phyloP scores from a whole-genome alignment of 2,797 vertebrate genomes.

The Pelodytes ibericus region DNA sequence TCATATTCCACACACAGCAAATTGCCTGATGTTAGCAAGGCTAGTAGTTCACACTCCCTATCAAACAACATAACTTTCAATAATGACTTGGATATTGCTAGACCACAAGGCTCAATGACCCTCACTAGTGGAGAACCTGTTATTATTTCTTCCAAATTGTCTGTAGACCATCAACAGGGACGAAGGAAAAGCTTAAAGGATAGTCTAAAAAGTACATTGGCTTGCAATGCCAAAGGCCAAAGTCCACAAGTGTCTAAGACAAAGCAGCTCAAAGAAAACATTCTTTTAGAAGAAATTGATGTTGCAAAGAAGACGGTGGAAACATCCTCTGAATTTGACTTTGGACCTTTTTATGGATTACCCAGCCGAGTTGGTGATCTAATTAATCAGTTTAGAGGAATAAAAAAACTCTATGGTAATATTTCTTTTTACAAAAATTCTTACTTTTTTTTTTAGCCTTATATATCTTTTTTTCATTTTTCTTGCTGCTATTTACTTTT shows the following conservation, averaged over 20 bases:
- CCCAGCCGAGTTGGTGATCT: slow-evolving; percentile 92
- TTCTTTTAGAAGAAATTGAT: slow-evolving; percentile 83
- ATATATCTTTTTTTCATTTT: too few relatives aligned
- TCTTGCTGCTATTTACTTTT: not conserved
- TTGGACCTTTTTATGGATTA: slow-evolving; percentile 94
- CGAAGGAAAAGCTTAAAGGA: slow-evolving; percentile 81
- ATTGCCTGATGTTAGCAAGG: not conserved
- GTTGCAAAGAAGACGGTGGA: slow-evolving; percentile 79
- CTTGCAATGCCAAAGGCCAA: slow-evolving; percentile 81
- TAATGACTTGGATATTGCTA: not conserved
- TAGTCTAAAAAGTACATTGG: slow-evolving; percentile 85
- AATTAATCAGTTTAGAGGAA: slow-evolving; percentile 81
- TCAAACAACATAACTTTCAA: not conserved
- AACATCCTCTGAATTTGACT: slow-evolving; percentile 73
- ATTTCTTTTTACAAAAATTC: not conserved
- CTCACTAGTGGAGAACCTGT: not conserved
- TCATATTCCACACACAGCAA: not conserved
- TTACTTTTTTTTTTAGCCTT: not conserved
- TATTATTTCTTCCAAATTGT: not conserved
- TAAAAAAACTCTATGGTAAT: slow-evolving; percentile 90
- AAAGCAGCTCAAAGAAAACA: slow-evolving; percentile 77
- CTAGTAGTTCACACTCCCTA: not conserved
- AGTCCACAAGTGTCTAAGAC: slow-evolving; percentile 71
- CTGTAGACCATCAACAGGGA: slow-evolving; percentile 28
- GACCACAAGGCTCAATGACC: too few relatives aligned